Evolutionary conservation across 2,888 invertebrate genomes (phyloP), one percentile per base, ranked within the genome.

Genomic region (Nemurella pictetii): DNA sequence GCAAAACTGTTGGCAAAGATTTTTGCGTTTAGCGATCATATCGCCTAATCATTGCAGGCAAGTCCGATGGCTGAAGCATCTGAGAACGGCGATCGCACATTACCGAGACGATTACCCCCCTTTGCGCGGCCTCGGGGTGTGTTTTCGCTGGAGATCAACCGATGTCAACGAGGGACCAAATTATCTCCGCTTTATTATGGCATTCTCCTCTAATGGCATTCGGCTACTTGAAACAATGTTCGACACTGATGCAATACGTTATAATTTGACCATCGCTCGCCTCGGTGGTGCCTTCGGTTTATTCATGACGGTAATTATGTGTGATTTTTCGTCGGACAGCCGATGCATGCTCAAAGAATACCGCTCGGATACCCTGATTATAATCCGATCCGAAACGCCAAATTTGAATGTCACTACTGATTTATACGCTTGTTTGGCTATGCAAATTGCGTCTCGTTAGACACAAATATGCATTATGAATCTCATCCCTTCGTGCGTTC

Each of bases 401-500:
- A 81, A 55, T 78, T 78, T 28, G 25, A 35, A 32, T 35, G 80
- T 80, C 80, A 72, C 12, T 27, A 27, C 20, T 82, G 82, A 82
- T 82, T 82, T 72, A 82, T 28, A 72, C 25, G 81, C 26, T 35
- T 36, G 25, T 55, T 81, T 26, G 81, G 25, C 81, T 81, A 81
- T 81, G 81, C n/a, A 81, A 81, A 55, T 81, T 81, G 81, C 32
- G 35, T 35, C 25, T 81, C 36, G 81, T 81, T 78, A 78, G n/a
- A 81, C 4, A 26, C 26, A 36, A 35, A 35, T n/a, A n/a, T 3
- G 75, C 55, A 75, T 75, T n/a, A 25, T 75, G 12, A n/a, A 75
- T 75, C 15, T 75, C 75, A 28, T n/a, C 75, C 28, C 55, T 20
- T 7, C 1, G 75, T 25, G 25, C 75, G 29, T 5, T 9, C 2